These are phyloP conservation scores for Sprattus sprattus DNA, from an alignment of 2,113 vertebrate species.

Conservation along the genomic window DNA sequence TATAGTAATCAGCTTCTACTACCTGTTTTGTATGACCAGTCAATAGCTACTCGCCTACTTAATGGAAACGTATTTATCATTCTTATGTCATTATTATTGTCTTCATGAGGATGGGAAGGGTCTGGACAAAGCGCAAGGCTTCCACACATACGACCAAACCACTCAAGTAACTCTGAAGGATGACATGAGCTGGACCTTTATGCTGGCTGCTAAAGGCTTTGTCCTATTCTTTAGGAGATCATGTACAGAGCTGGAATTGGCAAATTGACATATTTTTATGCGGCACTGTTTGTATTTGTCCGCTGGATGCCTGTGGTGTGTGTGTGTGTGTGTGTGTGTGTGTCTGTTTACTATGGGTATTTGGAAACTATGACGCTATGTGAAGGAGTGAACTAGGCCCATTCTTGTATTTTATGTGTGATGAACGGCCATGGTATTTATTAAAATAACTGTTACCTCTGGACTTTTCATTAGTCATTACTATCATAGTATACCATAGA, in stretches of 20 bases:
- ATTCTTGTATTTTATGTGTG: slow-evolving; percentile 59
- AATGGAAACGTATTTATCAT: neutral
- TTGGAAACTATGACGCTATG: slow-evolving; percentile 55
- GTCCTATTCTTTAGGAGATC: neutral
- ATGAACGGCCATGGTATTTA: slow-evolving; percentile 77
- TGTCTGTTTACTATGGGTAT: slow-evolving; percentile 57
- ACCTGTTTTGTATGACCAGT: neutral
- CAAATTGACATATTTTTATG: slow-evolving; percentile 1
- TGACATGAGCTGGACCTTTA: neutral
- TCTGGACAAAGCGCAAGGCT: neutral
- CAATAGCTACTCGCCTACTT: neutral
- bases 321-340: slow-evolving; percentile 32
- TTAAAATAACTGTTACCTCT: slow-evolving; percentile 74
- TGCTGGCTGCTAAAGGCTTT: neutral
- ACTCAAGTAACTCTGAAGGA: neutral
- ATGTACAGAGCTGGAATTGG: slow-evolving; percentile 2
- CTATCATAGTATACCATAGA: slow-evolving; percentile 48
- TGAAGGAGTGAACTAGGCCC: slow-evolving; percentile 59
- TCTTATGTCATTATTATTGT: slow-evolving; percentile 8
- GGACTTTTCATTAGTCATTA: slow-evolving; percentile 56
- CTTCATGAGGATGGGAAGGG: neutral
- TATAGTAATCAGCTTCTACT: neutral
- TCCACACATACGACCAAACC: neutral
- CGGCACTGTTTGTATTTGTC: slow-evolving; percentile 50
- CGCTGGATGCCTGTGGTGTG: slow-evolving; percentile 28